Evolutionary conservation across 2,888 invertebrate species (phyloP), one percentile per base, ranked within the genome.

Genomic region (Cotesia congregata): DNA sequence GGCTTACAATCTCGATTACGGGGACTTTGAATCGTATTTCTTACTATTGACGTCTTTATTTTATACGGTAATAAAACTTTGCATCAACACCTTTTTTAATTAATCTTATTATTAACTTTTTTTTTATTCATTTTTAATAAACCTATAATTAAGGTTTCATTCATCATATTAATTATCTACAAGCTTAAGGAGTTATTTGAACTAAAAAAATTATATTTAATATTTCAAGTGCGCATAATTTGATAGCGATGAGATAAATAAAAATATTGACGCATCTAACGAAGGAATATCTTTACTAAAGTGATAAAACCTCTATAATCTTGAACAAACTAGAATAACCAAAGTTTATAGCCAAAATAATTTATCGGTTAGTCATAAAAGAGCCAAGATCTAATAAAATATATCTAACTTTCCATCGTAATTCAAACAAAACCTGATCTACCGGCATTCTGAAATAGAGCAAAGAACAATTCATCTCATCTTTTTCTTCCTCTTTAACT

Each of bases 1-100:
- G 80, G 80, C 80, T 80, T 82, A 82, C 82, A 82, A 82, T 82
- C 82, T 80, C 82, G 77, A 82, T 82, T 80, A 80, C 30, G 30
- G 30, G 30, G 30, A 30, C 80, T 82, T 77, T 77, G 77, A 68
- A 74, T 76, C 80, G 79, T 72, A 59, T 38, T 38, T 70, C 77
- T 72, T 30, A 65, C 20, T 12, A 20, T 65, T 65, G 30, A 65
- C 38, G 38, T 65, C 38, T 30, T 38, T 38, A 12, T 30, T 12
- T 6, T 65, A 65, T 38, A 17, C 12, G 1, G 12, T 30, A 20
- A 62, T 62, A 62, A 62, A 15, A 62, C 15, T 20, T 15, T 6
- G 62, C 15, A 62, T 20, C 62, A 62, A 62, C 62, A 20, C 15
- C 12, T 50, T 2, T 50, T 4, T 50, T 12, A 50, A 12, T 12